Conservation (phyloP, 2,888 invertebrate genomes). For the Hirtodrosophila confusa region DNA sequence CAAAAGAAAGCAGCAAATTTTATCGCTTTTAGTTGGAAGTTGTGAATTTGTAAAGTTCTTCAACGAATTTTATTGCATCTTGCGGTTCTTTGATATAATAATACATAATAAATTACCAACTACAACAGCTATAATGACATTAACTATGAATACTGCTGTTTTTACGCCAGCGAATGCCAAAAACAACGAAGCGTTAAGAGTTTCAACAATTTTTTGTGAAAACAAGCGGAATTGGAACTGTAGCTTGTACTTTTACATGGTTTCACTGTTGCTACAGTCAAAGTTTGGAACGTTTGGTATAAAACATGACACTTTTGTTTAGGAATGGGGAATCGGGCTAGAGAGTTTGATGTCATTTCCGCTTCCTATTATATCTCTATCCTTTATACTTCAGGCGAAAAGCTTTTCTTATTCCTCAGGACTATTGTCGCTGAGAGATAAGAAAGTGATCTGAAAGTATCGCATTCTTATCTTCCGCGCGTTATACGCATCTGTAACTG, state of each 20-base stretch:
- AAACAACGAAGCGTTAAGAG: neutral
- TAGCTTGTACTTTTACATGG: no score
- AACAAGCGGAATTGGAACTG: slow-evolving; percentile 27
- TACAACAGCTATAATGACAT: slow-evolving; percentile 15
- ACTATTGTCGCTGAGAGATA: no score
- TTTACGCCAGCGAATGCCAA: neutral
- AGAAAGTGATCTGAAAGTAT: no score
- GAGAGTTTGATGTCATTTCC: no score
- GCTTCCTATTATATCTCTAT: no score
- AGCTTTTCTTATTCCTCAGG: no score
- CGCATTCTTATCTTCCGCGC: no score
- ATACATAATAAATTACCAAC: slow-evolving; percentile 56
- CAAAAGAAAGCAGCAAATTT: slow-evolving; percentile 64
- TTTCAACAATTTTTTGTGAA: neutral
- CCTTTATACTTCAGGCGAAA: no score
- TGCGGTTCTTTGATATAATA: slow-evolving; percentile 65
- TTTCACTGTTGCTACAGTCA: no score
- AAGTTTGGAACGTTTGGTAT: neutral
- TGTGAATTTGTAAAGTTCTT: slow-evolving; percentile 70
- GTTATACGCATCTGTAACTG: neutral
- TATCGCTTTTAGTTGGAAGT: slow-evolving; percentile 72
- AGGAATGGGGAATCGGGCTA: no score
- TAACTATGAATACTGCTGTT: slow-evolving; percentile 15
- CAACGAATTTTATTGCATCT: slow-evolving; percentile 61
- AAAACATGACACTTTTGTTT: no score